Conservation (phyloP, 2,113 vertebrate species). For the Leucopsar rothschildi region DNA sequence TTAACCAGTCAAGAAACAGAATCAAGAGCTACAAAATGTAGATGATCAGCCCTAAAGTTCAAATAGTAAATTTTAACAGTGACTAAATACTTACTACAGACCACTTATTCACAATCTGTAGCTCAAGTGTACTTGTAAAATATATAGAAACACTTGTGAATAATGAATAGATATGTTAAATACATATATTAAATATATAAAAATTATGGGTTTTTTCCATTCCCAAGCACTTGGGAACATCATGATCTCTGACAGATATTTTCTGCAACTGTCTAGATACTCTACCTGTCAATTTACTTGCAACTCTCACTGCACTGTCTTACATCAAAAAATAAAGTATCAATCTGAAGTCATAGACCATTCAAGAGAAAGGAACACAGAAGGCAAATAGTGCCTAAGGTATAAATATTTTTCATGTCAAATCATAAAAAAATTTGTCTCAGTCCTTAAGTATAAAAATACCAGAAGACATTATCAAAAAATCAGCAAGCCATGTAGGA, state of each 20-base stretch:
- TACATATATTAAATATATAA: slow-evolving; percentile 42
- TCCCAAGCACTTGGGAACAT: slow-evolving; percentile 9
- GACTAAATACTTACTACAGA: slow-evolving; percentile 38
- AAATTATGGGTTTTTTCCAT: slow-evolving; percentile 4
- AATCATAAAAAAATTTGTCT: not conserved
- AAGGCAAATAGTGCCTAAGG: not conserved
- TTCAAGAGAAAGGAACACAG: not conserved
- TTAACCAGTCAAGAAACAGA: slow-evolving; percentile 13
- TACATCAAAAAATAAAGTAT: not conserved
- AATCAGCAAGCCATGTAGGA: not conserved
- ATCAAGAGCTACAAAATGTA: slow-evolving; percentile 14
- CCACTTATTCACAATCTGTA: slow-evolving; percentile 48
- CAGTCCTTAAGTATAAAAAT: not conserved
- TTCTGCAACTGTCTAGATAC: not conserved
- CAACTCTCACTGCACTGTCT: not conserved
- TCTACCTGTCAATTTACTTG: slow-evolving; percentile 2
- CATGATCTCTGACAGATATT: not conserved
- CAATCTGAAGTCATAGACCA: not conserved
- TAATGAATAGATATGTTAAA: slow-evolving; percentile 54
- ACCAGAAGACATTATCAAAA: not conserved
- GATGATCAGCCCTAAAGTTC: slow-evolving; percentile 37
- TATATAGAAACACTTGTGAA: slow-evolving; percentile 64
- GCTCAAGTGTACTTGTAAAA: slow-evolving; percentile 57
- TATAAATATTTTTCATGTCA: not conserved
- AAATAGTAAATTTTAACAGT: slow-evolving; percentile 36